Conservation (phyloP, 92 coral and sea anemone genomes). For the Epizoanthus illoricatus region DNA sequence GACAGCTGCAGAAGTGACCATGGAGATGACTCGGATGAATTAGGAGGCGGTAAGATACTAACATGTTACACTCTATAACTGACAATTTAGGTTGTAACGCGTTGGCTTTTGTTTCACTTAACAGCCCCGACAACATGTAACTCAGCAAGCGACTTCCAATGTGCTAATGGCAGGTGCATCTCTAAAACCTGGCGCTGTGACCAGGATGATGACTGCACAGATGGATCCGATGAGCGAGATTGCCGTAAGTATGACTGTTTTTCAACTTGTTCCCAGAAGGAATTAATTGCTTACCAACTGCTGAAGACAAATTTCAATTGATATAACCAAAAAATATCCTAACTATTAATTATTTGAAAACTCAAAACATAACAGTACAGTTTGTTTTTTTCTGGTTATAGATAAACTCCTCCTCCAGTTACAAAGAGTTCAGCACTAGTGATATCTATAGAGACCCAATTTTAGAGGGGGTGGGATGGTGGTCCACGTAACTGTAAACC, state of each 20-base stretch:
- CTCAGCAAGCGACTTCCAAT: constrained; percentile 58
- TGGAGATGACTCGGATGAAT: constrained; percentile 65
- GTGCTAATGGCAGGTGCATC: constrained; percentile 81
- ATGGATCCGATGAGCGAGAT: constrained; percentile 71
- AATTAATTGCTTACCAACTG: background rate
- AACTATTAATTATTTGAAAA: too few species aligned
- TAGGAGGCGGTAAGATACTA: constrained; percentile 44
- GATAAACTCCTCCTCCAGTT: too few species aligned
- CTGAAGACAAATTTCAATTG: background rate
- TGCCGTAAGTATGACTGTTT: constrained; percentile 58
- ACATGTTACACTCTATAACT: too few species aligned
- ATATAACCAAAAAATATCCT: background rate
- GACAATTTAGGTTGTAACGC: background rate
- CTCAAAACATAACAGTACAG: too few species aligned
- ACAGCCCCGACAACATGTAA: constrained; percentile 64
- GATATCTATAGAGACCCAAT: too few species aligned
- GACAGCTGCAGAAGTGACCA: constrained; percentile 60
- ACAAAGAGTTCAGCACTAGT: too few species aligned
- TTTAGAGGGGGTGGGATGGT: too few species aligned
- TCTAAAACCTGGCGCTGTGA: constrained; percentile 70
- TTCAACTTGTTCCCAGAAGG: background rate
- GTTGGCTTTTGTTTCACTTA: background rate
- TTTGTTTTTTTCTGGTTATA: too few species aligned
- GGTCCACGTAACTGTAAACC: too few species aligned
- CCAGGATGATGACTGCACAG: constrained; percentile 79